These are phyloP conservation scores for Harlomillsia oculata DNA, from an alignment of 1,140 invertebrate genomes.

Conservation along the genomic window DNA sequence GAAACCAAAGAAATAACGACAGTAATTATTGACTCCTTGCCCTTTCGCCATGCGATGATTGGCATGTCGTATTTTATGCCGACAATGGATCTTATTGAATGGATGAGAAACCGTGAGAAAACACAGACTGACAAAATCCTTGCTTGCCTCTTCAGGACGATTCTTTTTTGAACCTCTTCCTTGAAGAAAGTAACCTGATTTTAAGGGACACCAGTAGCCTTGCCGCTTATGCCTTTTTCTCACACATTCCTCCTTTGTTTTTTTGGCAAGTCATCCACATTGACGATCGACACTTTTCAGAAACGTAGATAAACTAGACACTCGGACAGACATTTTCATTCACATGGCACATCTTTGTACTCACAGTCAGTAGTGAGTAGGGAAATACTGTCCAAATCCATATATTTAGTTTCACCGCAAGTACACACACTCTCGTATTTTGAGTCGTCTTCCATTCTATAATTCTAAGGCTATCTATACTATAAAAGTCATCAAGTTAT, in stretches of 20 bases:
- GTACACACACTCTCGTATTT: background rate
- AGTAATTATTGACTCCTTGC: slow-evolving; percentile 30
- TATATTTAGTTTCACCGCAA: too few relatives aligned
- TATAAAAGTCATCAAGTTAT: too few relatives aligned
- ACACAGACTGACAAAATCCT: background rate
- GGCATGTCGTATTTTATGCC: slow-evolving; percentile 32
- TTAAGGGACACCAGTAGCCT: background rate
- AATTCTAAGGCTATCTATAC: too few relatives aligned
- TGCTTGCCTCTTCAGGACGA: background rate
- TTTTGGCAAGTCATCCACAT: slow-evolving; percentile 12
- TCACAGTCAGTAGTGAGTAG: too few relatives aligned
- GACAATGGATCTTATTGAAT: background rate
- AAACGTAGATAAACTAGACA: too few relatives aligned
- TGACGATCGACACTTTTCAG: too few relatives aligned
- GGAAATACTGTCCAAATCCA: too few relatives aligned
- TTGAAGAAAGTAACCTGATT: background rate
- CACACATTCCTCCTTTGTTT: slow-evolving; percentile 6
- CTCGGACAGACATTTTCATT: too few relatives aligned
- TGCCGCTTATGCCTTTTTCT: background rate
- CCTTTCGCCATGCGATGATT: slow-evolving; percentile 31
- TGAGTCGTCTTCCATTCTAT: too few relatives aligned
- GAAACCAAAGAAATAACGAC: slow-evolving; percentile 32
- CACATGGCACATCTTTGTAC: too few relatives aligned
- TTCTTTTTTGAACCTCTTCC: background rate
- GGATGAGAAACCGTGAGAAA: background rate